Evolutionary conservation across 92 coral and sea anemone genomes (phyloP).

Genomic region (Porites divaricata): DNA sequence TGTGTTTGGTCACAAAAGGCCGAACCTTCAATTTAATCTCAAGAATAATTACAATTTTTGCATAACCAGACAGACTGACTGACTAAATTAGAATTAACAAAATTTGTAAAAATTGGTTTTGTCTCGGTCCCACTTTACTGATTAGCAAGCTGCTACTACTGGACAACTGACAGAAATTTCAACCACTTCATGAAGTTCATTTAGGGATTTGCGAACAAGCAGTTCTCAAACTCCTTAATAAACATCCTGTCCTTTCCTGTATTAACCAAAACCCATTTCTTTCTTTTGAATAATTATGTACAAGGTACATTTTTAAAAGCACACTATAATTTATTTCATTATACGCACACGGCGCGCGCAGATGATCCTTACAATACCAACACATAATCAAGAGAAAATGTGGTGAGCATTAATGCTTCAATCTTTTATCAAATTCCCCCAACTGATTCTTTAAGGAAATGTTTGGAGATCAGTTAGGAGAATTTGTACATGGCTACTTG

Average conservation of each 20-base stretch:
- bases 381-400: no score
- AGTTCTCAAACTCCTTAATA: neutral
- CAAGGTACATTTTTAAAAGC: neutral
- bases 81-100: no score
- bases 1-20: neutral
- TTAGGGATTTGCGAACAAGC: neutral
- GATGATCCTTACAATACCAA: no score
- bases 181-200: neutral
- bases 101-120: no score
- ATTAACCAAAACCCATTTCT: neutral
- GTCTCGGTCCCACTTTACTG: neutral
- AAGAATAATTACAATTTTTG: neutral
- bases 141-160: neutral
- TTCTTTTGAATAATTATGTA: no score
- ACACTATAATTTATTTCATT: neutral
- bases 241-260: neutral
- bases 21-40: neutral
- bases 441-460: no score
- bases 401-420: no score
- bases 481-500: no score
- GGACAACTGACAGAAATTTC: neutral
- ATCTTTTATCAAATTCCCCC: no score
- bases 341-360: neutral
- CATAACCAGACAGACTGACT: neutral
- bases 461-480: no score